These are phyloP conservation scores for Rhopalosiphum padi DNA, from an alignment of 1,140 invertebrate species.

Conservation along the genomic window DNA sequence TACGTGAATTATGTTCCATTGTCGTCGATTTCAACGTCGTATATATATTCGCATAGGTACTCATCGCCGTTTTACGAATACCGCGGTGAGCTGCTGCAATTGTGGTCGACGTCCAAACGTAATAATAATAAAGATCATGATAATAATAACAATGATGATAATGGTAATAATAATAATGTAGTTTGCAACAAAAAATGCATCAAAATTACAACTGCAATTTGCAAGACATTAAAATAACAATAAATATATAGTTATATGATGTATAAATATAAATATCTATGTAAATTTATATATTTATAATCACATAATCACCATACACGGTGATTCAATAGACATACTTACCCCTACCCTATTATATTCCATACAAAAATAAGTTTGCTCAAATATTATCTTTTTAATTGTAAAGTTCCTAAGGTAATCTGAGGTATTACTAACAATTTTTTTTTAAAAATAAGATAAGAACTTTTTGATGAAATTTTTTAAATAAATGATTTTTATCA, in stretches of 20 bases:
- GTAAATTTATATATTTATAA: not conserved
- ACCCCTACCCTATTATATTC: too few relatives aligned
- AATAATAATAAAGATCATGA: not conserved
- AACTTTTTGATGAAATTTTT: too few relatives aligned
- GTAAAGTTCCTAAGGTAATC: too few relatives aligned
- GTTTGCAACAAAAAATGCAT: not conserved
- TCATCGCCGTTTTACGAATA: not conserved
- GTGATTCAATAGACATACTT: too few relatives aligned
- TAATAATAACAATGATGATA: not conserved
- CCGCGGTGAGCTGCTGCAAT: not conserved
- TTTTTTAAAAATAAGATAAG: too few relatives aligned
- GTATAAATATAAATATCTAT: too few relatives aligned
- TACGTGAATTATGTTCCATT: constrained; percentile 9
- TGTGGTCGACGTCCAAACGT: constrained; percentile 2
- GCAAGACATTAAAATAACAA: not conserved
- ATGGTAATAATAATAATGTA: not conserved
- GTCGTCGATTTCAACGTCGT: not conserved
- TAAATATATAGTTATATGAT: not conserved
- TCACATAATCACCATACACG: not conserved
- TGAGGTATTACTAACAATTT: too few relatives aligned
- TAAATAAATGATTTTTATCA: too few relatives aligned
- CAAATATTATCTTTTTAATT: too few relatives aligned
- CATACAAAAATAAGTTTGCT: too few relatives aligned
- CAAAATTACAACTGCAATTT: not conserved
- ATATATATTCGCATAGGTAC: not conserved